These are phyloP conservation scores for Drosophila ogumai DNA, from an alignment of 1,140 invertebrate genomes.

Conservation along the genomic window DNA sequence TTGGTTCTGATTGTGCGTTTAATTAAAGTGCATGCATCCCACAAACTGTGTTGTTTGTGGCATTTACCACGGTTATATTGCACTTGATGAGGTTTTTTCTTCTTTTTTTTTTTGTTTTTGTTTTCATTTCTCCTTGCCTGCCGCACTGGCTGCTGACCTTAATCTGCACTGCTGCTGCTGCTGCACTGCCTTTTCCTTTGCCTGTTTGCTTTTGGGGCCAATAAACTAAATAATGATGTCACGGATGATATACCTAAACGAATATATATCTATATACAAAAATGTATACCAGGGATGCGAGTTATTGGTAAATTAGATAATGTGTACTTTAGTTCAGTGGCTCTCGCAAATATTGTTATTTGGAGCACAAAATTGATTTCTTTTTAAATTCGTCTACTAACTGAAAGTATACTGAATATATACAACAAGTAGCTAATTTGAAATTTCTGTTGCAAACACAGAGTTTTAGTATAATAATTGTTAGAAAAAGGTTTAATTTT, in stretches of 20 bases:
- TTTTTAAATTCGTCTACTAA: not conserved
- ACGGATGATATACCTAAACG: slow-evolving; percentile 28
- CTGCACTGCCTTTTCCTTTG: slow-evolving; percentile 14
- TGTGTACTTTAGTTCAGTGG: not conserved
- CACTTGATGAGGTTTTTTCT: slow-evolving; percentile 7
- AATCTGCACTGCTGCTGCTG: slow-evolving; percentile 20
- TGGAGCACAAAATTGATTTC: not conserved
- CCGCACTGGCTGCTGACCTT: slow-evolving; percentile 26
- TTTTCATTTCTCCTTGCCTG: slow-evolving; percentile 3
- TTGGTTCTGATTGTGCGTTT: slow-evolving; percentile 46
- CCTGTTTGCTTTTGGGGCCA: slow-evolving; percentile 34
- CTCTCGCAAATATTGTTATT: not conserved
- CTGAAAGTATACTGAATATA: not conserved
- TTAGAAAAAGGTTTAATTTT: not conserved
- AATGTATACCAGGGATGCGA: not conserved
- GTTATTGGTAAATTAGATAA: not conserved
- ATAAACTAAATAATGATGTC: slow-evolving; percentile 54
- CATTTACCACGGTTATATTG: slow-evolving; percentile 10
- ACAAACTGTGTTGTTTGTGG: slow-evolving; percentile 12
- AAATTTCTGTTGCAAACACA: no score
- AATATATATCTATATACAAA: no score
- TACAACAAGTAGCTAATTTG: not conserved
- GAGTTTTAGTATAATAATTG: no score
- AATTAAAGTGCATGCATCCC: slow-evolving; percentile 40
- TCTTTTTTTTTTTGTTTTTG: not conserved